Evolutionary conservation across 2,113 vertebrate genomes (phyloP), one percentile per base, ranked within the genome.

Genomic region (Myrmecophaga tridactyla): DNA sequence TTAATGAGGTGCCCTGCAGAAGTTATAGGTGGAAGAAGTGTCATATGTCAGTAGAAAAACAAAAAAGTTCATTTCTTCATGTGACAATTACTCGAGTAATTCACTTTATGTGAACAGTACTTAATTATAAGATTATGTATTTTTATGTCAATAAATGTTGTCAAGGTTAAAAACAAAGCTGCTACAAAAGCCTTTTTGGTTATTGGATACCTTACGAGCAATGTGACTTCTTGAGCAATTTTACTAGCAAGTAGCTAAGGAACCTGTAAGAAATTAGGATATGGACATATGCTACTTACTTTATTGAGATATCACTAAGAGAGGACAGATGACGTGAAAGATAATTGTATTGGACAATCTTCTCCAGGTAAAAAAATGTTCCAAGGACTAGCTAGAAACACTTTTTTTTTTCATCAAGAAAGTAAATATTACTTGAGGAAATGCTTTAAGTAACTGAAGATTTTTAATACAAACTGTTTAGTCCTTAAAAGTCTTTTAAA

Each of bases 121-220:
- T 92, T 31, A 89, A 23, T 77, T 94, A 70, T 29, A 69, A 43
- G 36, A 83, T 46, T 58, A 51, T 2, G 95, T 72, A 85, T 77
- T 92, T 96, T 88, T 93, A 58, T 80, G n/a, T 39, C 72, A 67
- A 4, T 67, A 84, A 81, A 56, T 84, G 65, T 34, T 72, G 86
- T 63, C 25, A 95, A 67, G 12, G 63, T 62, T 87, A 67, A 86
- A 80, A 90, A 77, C 27, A 87, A 63, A 73, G 21, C 36, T 69
- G 18, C 69, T 90, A 63, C 36, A 27, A 87, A 89, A 76, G 15
- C n/a, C 58, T 89, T 7, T 58, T 60, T 78, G 29, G 23, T 88
- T 86, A 82, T 78, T 73, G 34, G 41, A 89, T 10, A 70, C 11
- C 51, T 91, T 86, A 56, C 12, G 70, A 90, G 51, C 43, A 56